Evolutionary conservation across 2,797 vertebrate genomes (phyloP), one percentile per base, ranked within the genome.

Genomic region (Agapornis canus): DNA sequence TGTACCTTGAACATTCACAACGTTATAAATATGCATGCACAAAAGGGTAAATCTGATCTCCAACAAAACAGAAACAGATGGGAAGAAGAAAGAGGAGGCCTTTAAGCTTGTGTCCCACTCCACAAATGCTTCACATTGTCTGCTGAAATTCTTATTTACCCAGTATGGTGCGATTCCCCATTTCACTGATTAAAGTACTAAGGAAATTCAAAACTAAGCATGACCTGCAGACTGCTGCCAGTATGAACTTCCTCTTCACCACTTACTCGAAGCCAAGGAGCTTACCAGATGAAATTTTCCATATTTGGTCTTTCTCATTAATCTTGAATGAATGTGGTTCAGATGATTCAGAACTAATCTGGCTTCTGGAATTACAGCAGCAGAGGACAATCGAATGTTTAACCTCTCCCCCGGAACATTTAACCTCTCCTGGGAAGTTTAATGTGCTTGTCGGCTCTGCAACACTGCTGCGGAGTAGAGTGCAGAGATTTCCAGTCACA

Each of bases 361-460:
- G 91, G 87, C 89, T 96, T 96, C 94, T 96, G 93, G 95, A 96
- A 96, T 94, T 94, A 95, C 85, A 91, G 85, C 79, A 94, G 89
- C 54, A 90, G 79, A 95, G 94, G 91, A 96, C 89, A 96, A 96
- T 90, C 17, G 1, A 95, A 95, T 78, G 85, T 88, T 96, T 95
- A 95, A 92, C 95, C 92, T 94, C 94, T 86, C 76, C 85, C 76
- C 72, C 78, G 85, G 82, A 96, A 88, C 76, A 83, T 83, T 94
- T 94, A 96, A 96, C 96, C 94, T 96, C 87, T 48, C 84, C 49
- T 25, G 45, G 68, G 84, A 94, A 94, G 86, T n/a, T 71, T 89
- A 91, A 95, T 22, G 17, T 87, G 79, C 89, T 92, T 82, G 93
- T 4, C 76, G 54, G 72, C 90, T 92, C 79, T 0, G 6, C 79